phyloP scores from a whole-genome alignment of 2,888 invertebrate genomes.

The Allacma fusca region DNA sequence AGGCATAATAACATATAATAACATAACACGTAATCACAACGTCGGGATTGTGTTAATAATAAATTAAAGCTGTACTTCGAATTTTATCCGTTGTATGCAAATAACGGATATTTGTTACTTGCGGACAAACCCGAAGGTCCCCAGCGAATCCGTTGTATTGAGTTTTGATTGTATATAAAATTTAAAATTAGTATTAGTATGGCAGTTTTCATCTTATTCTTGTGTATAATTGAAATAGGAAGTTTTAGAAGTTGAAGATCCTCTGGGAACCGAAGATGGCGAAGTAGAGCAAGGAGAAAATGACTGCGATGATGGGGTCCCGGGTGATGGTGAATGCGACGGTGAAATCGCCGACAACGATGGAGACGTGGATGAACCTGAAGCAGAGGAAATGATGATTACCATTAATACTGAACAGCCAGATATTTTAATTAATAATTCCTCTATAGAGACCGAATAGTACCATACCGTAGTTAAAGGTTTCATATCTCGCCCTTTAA shows the following conservation, averaged over 20 bases:
- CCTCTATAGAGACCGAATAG: slow-evolving; percentile 20
- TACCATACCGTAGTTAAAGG: slow-evolving; percentile 12
- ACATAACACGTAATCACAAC: too few relatives aligned
- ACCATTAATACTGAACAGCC: slow-evolving; percentile 73
- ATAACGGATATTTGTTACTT: too few relatives aligned
- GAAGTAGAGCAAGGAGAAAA: slow-evolving; percentile 52
- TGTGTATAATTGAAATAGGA: slow-evolving; percentile 39
- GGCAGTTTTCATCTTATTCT: too few relatives aligned
- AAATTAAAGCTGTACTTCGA: too few relatives aligned
- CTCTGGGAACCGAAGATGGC: slow-evolving; percentile 45
- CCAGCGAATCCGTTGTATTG: too few relatives aligned
- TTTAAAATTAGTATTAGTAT: too few relatives aligned
- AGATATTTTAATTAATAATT: slow-evolving; percentile 63
- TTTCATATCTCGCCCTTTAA: background rate
- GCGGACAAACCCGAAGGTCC: too few relatives aligned
- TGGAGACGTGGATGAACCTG: slow-evolving; percentile 34
- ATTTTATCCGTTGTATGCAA: too few relatives aligned
- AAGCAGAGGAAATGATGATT: slow-evolving; percentile 70
- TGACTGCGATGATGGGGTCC: slow-evolving; percentile 35
- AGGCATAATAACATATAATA: too few relatives aligned
- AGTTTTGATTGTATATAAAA: too few relatives aligned
- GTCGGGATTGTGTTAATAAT: too few relatives aligned
- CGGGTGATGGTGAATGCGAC: slow-evolving; percentile 25
- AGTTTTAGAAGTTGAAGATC: slow-evolving; percentile 42
- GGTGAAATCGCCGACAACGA: slow-evolving; percentile 43